Conservation (phyloP, 2,797 vertebrate genomes). For the Euphonia xanthogaster region DNA sequence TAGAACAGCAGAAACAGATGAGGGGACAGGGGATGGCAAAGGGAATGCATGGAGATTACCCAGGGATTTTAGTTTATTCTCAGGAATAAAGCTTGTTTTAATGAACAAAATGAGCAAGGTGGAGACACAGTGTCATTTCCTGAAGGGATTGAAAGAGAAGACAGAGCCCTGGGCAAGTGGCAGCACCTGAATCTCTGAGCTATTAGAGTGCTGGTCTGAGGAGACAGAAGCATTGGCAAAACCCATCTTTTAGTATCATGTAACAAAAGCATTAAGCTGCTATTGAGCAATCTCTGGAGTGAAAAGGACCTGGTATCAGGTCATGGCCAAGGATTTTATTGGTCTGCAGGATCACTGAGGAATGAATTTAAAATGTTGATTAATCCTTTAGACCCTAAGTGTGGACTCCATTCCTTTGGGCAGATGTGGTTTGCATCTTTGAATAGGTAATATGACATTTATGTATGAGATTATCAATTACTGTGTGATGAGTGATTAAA, state of each 20-base stretch:
- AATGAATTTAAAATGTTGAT: not conserved
- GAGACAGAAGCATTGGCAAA: not conserved
- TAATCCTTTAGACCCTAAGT: not conserved
- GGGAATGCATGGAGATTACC: not conserved
- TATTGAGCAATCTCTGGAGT: not conserved
- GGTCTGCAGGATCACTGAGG: not conserved
- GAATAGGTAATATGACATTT: constrained; percentile 28
- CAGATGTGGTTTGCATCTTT: not conserved
- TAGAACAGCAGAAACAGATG: not conserved
- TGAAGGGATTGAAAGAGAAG: not conserved
- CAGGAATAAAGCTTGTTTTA: not conserved
- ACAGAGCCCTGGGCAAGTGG: not conserved
- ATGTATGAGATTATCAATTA: constrained; percentile 45
- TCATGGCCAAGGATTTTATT: not conserved
- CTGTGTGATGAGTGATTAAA: constrained; percentile 38
- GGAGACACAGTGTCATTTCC: not conserved
- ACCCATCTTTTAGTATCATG: not conserved
- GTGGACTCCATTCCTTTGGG: not conserved
- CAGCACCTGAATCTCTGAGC: not conserved
- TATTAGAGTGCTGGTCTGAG: not conserved
- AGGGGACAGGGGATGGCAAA: not conserved
- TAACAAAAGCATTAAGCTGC: not conserved
- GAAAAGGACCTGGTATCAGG: not conserved
- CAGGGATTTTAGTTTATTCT: not conserved
- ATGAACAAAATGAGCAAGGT: not conserved